Percentiles rank a stretch among this genome's conserved stretches.
These are phyloP conservation scores for Drosophila leontia DNA, from an alignment of 1,140 invertebrate species.

Conservation along the genomic window DNA sequence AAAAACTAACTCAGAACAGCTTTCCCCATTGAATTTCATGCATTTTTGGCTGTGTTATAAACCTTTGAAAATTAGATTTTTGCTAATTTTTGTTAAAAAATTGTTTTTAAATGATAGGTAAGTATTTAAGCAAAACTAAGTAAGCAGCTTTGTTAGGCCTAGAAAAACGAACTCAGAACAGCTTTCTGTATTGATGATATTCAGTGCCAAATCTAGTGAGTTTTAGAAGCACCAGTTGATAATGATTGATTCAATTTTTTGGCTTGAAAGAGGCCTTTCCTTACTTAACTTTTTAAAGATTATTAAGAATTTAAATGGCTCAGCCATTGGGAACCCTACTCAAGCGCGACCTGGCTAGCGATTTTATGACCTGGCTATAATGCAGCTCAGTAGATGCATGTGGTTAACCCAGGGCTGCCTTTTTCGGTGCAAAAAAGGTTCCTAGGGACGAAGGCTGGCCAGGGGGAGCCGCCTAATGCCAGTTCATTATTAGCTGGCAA, in stretches of 20 bases:
- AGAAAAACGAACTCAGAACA: no score
- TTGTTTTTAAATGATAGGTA: no score
- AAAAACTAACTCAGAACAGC: no score
- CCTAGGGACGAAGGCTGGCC: background rate
- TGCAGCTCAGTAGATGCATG: conserved; percentile 37
- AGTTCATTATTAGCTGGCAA: conserved; percentile 45
- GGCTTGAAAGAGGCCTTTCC: no score
- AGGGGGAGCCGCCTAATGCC: conserved; percentile 17
- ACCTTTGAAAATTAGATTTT: no score
- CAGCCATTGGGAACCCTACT: background rate
- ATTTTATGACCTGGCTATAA: conserved; percentile 37
- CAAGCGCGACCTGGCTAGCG: conserved; percentile 5
- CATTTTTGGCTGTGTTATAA: no score
- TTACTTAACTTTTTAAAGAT: background rate
- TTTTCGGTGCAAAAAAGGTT: background rate
- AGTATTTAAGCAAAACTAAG: no score
- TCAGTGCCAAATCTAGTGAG: background rate
- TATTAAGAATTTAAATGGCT: background rate
- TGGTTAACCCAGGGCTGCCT: conserved; percentile 23
- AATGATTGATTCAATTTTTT: background rate
- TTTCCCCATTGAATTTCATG: no score
- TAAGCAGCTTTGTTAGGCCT: no score
- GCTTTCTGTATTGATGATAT: background rate
- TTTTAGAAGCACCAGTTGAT: background rate
- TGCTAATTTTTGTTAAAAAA: no score